phyloP scores from a whole-genome alignment of 2,113 vertebrate species.

The human region GRCh38 chr16:78458501-78459000 shows the following conservation, averaged over 20 bases:
- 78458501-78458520: too few relatives aligned
- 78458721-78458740: neutral
- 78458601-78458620: neutral
- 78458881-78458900: neutral
- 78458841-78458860: accelerated
- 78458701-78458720: neutral
- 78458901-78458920: constrained; percentile 11
- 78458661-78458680: neutral
- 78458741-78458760: accelerated
- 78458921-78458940: constrained; percentile 39
- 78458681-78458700: neutral
- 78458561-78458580: neutral
- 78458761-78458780: neutral
- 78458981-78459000: constrained; percentile 57
- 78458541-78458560: too few relatives aligned
- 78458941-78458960: constrained; percentile 65
- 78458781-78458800: neutral
- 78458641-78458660: neutral
- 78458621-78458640: neutral
- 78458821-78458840: neutral
- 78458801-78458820: neutral
- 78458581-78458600: neutral
- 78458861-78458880: constrained; percentile 13
- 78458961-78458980: neutral
- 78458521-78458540: too few relatives aligned